phyloP scores from a whole-genome alignment of 2,113 vertebrate species.

The Atrichornis clamosus region DNA sequence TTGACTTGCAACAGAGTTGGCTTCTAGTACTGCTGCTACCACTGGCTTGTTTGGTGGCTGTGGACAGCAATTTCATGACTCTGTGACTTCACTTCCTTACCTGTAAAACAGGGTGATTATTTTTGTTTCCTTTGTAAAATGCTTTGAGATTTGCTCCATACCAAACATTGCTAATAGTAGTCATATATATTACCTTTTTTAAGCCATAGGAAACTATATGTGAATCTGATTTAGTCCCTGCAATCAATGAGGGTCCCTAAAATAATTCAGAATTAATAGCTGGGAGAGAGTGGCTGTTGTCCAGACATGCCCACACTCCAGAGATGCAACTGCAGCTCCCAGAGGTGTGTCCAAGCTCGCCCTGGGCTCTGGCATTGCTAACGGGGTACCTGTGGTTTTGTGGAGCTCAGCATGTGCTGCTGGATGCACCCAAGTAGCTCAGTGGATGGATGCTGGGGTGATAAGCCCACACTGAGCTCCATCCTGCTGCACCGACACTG shows the following conservation, averaged over 20 bases:
- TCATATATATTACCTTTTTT: neutral
- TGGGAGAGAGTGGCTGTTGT: neutral
- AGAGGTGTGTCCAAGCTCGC: neutral
- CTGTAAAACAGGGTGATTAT: neutral
- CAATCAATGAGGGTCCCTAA: neutral
- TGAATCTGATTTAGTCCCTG: neutral
- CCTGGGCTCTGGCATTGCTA: neutral
- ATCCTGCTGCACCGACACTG: neutral
- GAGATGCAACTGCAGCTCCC: neutral
- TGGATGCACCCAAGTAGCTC: neutral
- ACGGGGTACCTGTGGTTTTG: rapidly evolving
- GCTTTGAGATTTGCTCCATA: neutral
- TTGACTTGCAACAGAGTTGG: neutral
- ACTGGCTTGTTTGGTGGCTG: neutral
- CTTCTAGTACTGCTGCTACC: neutral
- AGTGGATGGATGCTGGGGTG: neutral
- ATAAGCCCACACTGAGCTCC: neutral
- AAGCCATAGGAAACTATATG: neutral
- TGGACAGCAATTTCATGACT: neutral
- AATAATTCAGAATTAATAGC: neutral
- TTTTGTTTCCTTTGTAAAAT: neutral
- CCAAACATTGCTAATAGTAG: neutral
- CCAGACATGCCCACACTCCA: neutral
- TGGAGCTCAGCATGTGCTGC: neutral
- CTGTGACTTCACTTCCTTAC: neutral